These are phyloP conservation scores for Macrocentrus cingulum DNA, from an alignment of 1,140 invertebrate genomes.

Conservation along the genomic window DNA sequence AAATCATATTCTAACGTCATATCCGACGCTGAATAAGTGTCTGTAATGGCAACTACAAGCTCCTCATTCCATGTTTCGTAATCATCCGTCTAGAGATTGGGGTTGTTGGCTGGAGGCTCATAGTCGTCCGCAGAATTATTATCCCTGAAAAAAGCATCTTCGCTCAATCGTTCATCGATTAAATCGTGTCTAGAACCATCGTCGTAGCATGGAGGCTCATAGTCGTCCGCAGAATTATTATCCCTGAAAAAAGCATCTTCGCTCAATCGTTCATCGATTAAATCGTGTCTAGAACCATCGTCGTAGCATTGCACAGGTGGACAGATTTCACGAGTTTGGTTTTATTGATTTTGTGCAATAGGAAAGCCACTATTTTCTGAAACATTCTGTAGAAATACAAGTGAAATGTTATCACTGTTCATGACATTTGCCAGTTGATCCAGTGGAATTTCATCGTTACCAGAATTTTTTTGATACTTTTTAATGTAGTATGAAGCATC, in stretches of 20 bases:
- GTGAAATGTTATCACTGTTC: slow-evolving; percentile 39
- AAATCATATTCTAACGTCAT: slow-evolving; percentile 47
- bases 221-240: no score
- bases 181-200: slow-evolving; percentile 30
- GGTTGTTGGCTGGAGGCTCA: slow-evolving; percentile 1
- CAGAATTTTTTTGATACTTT: slow-evolving; percentile 29
- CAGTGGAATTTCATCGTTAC: slow-evolving; percentile 56
- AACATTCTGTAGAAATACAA: slow-evolving; percentile 37
- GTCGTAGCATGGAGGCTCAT: no score
- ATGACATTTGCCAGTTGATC: slow-evolving; percentile 41
- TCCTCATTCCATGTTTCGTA: slow-evolving; percentile 40
- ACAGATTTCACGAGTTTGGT: slow-evolving; percentile 32
- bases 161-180: slow-evolving; percentile 20
- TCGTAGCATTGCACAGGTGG: slow-evolving; percentile 27
- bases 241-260: no score
- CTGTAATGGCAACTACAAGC: slow-evolving; percentile 24
- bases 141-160: not conserved
- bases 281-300: no score
- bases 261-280: no score
- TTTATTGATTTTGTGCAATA: slow-evolving; percentile 31
- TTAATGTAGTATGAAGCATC: slow-evolving; percentile 56
- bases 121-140: slow-evolving; percentile 23
- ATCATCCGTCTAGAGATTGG: not conserved
- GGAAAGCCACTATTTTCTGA: slow-evolving; percentile 36
- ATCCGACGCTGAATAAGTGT: slow-evolving; percentile 50